Conservation (phyloP, 1,140 invertebrate genomes). For the Brachionus sp. region DNA sequence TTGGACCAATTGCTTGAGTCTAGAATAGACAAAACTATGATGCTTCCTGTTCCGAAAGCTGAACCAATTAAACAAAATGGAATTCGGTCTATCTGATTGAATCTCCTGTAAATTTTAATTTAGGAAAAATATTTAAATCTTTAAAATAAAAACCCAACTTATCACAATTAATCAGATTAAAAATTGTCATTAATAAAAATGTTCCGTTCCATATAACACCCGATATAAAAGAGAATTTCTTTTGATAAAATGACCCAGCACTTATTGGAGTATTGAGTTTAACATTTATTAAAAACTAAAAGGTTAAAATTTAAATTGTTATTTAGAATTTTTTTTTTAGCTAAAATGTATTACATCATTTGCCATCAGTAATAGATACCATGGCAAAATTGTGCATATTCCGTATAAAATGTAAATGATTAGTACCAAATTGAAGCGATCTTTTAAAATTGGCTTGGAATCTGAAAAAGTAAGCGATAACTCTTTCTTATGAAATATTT, state of each 20-base stretch:
- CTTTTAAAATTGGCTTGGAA: not conserved
- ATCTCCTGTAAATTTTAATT: not conserved
- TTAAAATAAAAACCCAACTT: not conserved
- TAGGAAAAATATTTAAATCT: not conserved
- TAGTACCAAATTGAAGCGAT: not conserved
- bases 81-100: constrained; percentile 37
- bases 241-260: constrained; percentile 31
- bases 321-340: not conserved
- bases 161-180: constrained; percentile 36
- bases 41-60: not conserved
- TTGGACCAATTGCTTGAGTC: constrained; percentile 39
- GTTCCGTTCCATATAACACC: not conserved
- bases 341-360: not conserved
- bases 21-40: constrained; percentile 16
- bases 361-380: not conserved
- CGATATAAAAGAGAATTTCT: constrained; percentile 2
- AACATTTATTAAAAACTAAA: constrained; percentile 10
- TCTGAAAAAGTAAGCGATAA: not conserved
- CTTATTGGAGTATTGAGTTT: constrained; percentile 40
- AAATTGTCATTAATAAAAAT: constrained; percentile 20
- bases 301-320: not conserved
- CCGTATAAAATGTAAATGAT: not conserved
- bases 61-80: constrained; percentile 30
- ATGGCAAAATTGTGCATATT: not conserved
- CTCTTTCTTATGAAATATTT: constrained; percentile 38